Percentiles rank a stretch among this genome's conserved stretches.
These are phyloP conservation scores for Felis chaus DNA, from an alignment of 2,113 vertebrate genomes.

Conservation along the genomic window DNA sequence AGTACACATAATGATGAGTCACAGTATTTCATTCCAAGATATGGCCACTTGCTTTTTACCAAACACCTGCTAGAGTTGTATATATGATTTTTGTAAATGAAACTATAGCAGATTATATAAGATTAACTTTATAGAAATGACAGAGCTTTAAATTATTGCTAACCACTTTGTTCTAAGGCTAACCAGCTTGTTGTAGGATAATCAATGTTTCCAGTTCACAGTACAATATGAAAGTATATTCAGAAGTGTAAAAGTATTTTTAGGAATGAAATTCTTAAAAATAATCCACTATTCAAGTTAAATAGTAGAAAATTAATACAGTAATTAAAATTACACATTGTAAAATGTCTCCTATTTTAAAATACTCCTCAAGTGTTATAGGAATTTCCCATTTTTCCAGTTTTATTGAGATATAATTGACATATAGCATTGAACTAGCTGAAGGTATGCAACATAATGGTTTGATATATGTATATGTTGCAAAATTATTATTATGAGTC, in stretches of 20 bases:
- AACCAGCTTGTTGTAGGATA: background rate
- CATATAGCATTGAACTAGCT: background rate
- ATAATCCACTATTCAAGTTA: background rate
- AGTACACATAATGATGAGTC: background rate
- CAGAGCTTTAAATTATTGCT: background rate
- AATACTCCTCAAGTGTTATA: background rate
- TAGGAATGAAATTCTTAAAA: background rate
- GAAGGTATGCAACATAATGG: background rate
- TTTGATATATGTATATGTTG: background rate
- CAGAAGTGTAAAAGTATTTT: background rate
- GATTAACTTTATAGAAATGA: background rate
- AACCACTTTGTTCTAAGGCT: background rate
- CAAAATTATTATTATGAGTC: background rate
- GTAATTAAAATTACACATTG: background rate
- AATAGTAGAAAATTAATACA: background rate
- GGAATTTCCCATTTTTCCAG: background rate
- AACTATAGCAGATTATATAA: background rate
- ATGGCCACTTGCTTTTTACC: background rate
- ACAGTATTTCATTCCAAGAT: constrained; percentile 33
- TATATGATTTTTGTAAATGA: background rate
- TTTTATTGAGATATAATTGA: background rate
- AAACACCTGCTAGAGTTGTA: background rate
- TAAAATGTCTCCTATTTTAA: background rate
- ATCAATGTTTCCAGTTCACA: background rate
- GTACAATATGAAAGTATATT: background rate